These are phyloP conservation scores for Anorthoa munda DNA, from an alignment of 2,888 invertebrate genomes.

Conservation along the genomic window DNA sequence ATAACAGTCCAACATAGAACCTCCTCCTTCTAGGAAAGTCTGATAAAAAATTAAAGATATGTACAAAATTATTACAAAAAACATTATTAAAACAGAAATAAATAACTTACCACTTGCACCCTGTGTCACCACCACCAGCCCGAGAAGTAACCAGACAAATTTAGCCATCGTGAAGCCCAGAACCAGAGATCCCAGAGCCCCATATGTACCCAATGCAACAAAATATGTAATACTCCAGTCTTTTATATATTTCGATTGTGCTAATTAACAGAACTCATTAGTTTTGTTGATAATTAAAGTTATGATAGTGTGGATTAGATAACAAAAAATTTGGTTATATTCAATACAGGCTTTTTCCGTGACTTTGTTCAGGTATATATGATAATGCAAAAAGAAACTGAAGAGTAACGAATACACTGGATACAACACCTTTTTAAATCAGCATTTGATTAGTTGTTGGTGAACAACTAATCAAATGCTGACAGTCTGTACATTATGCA, in stretches of 20 bases:
- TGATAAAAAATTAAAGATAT: too few relatives aligned
- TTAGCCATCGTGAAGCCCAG: slow-evolving; percentile 54
- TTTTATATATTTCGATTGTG: slow-evolving; percentile 41
- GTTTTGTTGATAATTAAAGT: slow-evolving; percentile 15
- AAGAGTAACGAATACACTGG: background rate
- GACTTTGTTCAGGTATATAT: background rate
- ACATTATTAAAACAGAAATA: background rate
- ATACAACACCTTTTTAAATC: background rate
- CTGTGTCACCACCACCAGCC: slow-evolving; percentile 45
- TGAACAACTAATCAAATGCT: too few relatives aligned
- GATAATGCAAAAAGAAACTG: background rate
- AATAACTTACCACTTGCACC: slow-evolving; percentile 56
- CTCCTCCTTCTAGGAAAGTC: too few relatives aligned
- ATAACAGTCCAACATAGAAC: too few relatives aligned
- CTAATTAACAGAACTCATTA: slow-evolving; percentile 51
- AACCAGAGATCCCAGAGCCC: slow-evolving; percentile 38
- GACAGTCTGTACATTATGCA: too few relatives aligned
- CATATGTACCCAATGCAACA: background rate
- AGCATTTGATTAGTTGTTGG: too few relatives aligned
- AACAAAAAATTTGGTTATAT: background rate
- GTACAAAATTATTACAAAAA: background rate
- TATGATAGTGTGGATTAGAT: slow-evolving; percentile 21
- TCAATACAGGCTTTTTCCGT: background rate
- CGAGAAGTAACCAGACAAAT: slow-evolving; percentile 60
- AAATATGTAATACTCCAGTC: slow-evolving; percentile 4